Conservation (phyloP, 2,113 vertebrate species). For the Sturnus vulgaris region DNA sequence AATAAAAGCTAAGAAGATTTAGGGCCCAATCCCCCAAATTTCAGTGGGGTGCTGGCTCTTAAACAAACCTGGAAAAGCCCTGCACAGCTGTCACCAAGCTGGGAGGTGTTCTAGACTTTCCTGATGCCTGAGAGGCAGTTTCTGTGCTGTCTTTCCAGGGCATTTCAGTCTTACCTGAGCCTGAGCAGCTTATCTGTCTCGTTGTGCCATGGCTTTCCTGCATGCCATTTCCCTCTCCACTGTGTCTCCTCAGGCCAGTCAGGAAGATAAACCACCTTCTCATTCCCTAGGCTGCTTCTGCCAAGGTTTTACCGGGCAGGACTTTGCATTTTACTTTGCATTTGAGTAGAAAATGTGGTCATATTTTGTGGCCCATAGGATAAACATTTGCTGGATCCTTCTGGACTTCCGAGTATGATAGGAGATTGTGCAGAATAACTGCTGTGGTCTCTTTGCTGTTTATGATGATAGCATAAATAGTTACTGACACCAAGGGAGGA, state of each 20-base stretch:
- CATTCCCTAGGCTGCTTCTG: not conserved
- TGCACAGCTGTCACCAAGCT: not conserved
- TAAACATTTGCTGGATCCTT: not conserved
- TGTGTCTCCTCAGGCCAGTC: not conserved
- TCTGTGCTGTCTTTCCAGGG: not conserved
- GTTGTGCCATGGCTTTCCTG: not conserved
- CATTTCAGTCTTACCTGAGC: not conserved
- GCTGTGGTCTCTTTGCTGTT: not conserved
- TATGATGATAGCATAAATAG: not conserved
- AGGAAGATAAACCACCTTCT: not conserved
- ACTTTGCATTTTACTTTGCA: not conserved
- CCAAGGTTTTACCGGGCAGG: not conserved
- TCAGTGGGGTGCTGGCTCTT: not conserved
- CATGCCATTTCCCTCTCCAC: not conserved
- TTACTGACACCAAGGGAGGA: not conserved
- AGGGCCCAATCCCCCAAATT: not conserved
- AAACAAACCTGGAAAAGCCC: not conserved
- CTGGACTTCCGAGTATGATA: not conserved
- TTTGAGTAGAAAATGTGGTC: not conserved
- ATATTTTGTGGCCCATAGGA: not conserved
- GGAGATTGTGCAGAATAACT: not conserved
- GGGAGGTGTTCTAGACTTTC: not conserved
- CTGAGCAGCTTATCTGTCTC: not conserved
- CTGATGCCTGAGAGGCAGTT: not conserved
- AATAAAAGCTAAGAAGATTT: not conserved